Evolutionary conservation across 2,888 invertebrate genomes (phyloP), one percentile per base, ranked within the genome.

Genomic region (Tethea ocularis): DNA sequence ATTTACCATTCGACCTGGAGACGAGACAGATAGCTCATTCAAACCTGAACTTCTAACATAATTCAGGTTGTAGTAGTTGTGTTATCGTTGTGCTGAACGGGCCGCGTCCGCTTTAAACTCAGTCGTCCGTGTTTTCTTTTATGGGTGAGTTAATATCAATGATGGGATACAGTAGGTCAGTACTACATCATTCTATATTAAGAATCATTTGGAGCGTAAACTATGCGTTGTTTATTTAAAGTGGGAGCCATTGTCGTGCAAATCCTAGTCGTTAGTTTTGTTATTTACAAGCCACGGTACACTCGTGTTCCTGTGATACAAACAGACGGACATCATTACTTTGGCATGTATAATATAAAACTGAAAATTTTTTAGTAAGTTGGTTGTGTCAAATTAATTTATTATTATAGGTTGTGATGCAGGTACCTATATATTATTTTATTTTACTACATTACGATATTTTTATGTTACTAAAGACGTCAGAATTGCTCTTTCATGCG

Each of bases 91-190:
- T 71, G 72, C 68, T 67, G 75, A 74, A 70, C 71, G 69, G 72
- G 72, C 79, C 77, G 78, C 78, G 77, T 83, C 84, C 77, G 81
- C 69, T 72, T 68, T 68, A 62, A 64, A 80, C 74, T 74, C 78
- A 78, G 67, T 80, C 78, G 73, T 69, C 78, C 78, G 74, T 78
- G 71, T 69, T 54, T 77, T 73, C 68, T 74, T 81, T 75, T 80
- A 87, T 88, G 87, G 86, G 88, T 87, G 83, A 87, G 87, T 86
- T 75, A 63, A 64, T 68, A 68, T 71, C 59, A 62, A 66, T 77
- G 71, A 71, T 70, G 69, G 68, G 68, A 64, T 63, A 57, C 58
- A 52, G 56, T 57, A 56, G 55, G 51, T 53, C 58, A 41, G 17
- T 51, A 57, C 51, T 33, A 54, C 36, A 54, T 54, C 33, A 54